phyloP scores from a whole-genome alignment of 2,797 vertebrate species.

The Rhinogobio ventralis region DNA sequence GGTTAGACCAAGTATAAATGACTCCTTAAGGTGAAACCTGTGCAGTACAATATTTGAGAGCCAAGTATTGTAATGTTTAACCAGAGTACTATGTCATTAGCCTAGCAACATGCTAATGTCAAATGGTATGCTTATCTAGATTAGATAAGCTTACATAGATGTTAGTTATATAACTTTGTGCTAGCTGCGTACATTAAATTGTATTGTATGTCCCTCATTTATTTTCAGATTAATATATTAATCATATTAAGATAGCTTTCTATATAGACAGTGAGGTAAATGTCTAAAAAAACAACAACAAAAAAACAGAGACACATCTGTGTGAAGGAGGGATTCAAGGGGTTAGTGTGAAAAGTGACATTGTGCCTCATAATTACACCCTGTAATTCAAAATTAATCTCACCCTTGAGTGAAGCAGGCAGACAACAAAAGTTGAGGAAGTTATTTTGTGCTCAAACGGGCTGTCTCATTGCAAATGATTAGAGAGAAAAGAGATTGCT shows the following conservation, averaged over 20 bases:
- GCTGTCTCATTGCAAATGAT: conserved; percentile 58
- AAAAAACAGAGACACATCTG: not conserved
- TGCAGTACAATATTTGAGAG: not conserved
- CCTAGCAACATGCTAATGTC: not conserved
- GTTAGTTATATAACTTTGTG: not conserved
- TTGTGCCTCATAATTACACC: conserved; percentile 47
- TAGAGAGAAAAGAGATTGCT: conserved; percentile 50
- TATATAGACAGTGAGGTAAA: not conserved
- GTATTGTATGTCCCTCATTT: not conserved
- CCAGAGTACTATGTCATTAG: not conserved
- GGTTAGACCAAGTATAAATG: not conserved
- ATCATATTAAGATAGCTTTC: not conserved
- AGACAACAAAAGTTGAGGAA: conserved; percentile 54
- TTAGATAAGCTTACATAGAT: not conserved
- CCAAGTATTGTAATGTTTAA: not conserved
- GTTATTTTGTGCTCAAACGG: conserved; percentile 59
- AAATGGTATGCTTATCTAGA: not conserved
- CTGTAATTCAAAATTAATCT: conserved; percentile 56
- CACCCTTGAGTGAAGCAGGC: conserved; percentile 54
- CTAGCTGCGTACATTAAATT: not conserved
- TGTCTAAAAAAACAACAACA: no score
- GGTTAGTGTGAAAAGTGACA: conserved; percentile 42
- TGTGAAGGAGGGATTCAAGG: conserved; percentile 17
- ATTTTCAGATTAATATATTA: not conserved
- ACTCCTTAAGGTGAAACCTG: not conserved